Conservation (phyloP, 2,113 vertebrate genomes). For the Cyprinodon tularosa region DNA sequence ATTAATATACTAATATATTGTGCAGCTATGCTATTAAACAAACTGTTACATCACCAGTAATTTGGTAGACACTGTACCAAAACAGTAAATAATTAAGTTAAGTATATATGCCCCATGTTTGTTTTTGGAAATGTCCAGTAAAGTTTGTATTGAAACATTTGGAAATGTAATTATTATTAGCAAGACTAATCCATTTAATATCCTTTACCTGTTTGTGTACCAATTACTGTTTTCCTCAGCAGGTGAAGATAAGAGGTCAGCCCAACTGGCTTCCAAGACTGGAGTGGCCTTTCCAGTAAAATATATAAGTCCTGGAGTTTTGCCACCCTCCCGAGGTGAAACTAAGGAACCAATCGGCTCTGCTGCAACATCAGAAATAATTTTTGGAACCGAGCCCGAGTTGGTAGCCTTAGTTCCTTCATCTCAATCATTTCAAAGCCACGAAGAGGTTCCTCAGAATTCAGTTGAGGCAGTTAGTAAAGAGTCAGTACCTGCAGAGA, state of each 20-base stretch:
- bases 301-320: conserved; percentile 53
- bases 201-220: conserved; percentile 44
- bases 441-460: neutral
- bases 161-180: too few species aligned
- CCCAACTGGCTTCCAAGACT: conserved; percentile 76
- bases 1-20: too few species aligned
- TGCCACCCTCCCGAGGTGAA: conserved; percentile 18
- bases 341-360: conserved; percentile 1
- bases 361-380: conserved; percentile 1
- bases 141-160: too few species aligned
- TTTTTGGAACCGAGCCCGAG: neutral
- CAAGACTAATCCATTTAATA: neutral
- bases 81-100: too few species aligned
- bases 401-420: neutral
- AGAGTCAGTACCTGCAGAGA: neutral
- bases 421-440: neutral
- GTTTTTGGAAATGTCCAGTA: neutral
- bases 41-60: too few species aligned
- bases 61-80: too few species aligned
- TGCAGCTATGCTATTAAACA: too few species aligned
- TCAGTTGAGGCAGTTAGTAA: neutral
- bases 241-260: conserved; percentile 68
- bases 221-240: conserved; percentile 71
- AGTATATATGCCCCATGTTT: too few species aligned
- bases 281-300: conserved; percentile 74